Percentiles rank a stretch among this genome's conserved stretches.
phyloP scores from a whole-genome alignment of 1,140 invertebrate genomes.

The Paraescarpia echinospica region DNA sequence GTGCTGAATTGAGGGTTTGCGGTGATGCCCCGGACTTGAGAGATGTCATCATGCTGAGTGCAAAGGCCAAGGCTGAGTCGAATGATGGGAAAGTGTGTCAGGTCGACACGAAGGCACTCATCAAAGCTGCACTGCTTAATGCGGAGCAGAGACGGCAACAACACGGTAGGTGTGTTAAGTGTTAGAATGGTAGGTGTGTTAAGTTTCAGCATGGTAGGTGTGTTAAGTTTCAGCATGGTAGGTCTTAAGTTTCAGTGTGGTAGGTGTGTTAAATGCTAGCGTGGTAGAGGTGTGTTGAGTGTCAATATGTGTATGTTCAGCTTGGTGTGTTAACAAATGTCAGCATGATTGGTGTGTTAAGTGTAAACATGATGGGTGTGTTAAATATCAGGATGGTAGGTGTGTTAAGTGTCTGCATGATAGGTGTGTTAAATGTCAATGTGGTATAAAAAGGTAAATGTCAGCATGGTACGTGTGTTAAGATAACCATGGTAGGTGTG shows the following conservation, averaged over 20 bases:
- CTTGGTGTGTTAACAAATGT: no score
- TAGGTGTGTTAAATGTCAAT: no score
- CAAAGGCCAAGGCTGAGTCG: slow-evolving; percentile 6
- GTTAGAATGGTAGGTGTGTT: neutral
- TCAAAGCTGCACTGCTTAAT: slow-evolving; percentile 49
- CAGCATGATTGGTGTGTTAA: no score
- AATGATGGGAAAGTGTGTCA: neutral
- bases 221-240: neutral
- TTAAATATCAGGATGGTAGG: no score
- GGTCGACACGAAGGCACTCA: slow-evolving; percentile 46
- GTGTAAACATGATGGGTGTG: no score
- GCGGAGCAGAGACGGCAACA: slow-evolving; percentile 40
- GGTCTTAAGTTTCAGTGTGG: neutral
- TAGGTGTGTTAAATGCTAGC: neutral
- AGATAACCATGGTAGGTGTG: no score
- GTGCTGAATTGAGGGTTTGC: neutral
- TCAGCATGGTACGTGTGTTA: no score
- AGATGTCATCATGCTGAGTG: slow-evolving; percentile 3
- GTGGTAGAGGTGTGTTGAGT: neutral
- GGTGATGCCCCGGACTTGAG: neutral
- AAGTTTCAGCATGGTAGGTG: neutral
- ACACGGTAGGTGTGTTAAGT: slow-evolving; percentile 34
- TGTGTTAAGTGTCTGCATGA: no score
- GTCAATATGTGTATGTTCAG: no score
- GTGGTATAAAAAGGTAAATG: no score